These are phyloP conservation scores for Drosophila birchii DNA, from an alignment of 2,888 invertebrate genomes.

Conservation along the genomic window DNA sequence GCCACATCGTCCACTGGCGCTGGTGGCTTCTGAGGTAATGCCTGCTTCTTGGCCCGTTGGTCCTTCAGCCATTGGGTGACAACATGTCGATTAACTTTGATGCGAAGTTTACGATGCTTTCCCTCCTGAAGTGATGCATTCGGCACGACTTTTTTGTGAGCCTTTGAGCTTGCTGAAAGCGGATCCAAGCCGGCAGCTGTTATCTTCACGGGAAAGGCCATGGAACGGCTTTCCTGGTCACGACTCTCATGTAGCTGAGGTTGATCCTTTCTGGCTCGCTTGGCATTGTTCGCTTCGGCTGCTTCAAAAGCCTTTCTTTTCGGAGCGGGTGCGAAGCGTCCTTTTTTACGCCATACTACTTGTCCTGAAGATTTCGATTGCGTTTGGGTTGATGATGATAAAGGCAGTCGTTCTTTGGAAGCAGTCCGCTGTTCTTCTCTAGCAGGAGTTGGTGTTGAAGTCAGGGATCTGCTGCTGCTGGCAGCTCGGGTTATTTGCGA, in stretches of 20 bases:
- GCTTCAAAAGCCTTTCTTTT: conserved; percentile 16
- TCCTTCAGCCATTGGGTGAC: conserved; percentile 34
- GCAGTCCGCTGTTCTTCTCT: background rate
- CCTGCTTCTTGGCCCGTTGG: background rate
- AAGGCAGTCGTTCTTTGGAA: background rate
- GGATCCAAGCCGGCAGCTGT: conserved; percentile 4
- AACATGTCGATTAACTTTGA: conserved; percentile 60
- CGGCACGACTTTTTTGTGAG: background rate
- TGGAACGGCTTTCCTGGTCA: background rate
- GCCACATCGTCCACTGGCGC: background rate
- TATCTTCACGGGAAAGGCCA: conserved; percentile 38
- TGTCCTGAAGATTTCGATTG: background rate
- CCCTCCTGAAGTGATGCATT: background rate
- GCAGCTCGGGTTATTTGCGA: conserved; percentile 27
- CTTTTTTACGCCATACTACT: background rate
- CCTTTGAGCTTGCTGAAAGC: too few relatives aligned
- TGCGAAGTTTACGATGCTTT: conserved; percentile 52
- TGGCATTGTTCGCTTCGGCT: background rate
- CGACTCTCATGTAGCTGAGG: background rate
- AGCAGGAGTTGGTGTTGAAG: conserved; percentile 16
- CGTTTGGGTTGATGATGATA: background rate
- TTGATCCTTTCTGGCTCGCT: background rate
- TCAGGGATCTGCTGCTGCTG: conserved; percentile 31
- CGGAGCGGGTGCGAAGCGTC: background rate
- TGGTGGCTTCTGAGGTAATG: too few relatives aligned